Evolutionary conservation across 1,140 invertebrate species (phyloP), one percentile per base, ranked within the genome.

Genomic region (Camponotus pennsylvanicus): DNA sequence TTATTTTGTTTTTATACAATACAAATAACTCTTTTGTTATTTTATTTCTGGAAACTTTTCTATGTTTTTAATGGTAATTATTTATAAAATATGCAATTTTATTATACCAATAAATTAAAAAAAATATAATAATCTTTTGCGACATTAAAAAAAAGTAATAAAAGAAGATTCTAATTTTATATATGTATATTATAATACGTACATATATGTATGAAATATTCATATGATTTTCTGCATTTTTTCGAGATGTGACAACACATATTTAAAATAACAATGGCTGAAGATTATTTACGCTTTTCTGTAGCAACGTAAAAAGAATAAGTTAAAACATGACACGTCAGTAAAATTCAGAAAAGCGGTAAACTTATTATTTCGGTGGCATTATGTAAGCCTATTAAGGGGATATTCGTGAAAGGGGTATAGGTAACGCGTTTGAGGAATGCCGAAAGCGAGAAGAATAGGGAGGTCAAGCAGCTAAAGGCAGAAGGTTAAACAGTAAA

Each of bases 301-400:
- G 42, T 27, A 73, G 21, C 37, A 61, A 49, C 34, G 27, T 0
- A 9, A 40, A 34, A 71, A 15, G 5, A 61, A 61, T 9, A 11
- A 7, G 1, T 55, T 21, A 45, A 55, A 45, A 7, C 15, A 15
- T 69, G 21, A 71, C 27, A 18, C 27, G 32, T 18, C 2, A 13
- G 37, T 21, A 37, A 73, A 83, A 61, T 73, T 83, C 18, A 37
- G 13, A 6, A 57, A 57, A 59, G 18, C 40, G 59, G 69, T 85
- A 85, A 32, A 80, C 34, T 86, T 40, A 69, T 63, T 82, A 86
- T 49, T 32, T 78, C 57, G 63, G 73, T 87, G 67, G 69, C 80
- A 85, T 92, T 92, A 92, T 86, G 89, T 92, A 92, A 93, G 88
- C 89, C 91, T 92, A 92, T 92, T 91, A 92, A 84, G 88, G 82